Conservation (phyloP, 2,888 invertebrate species). For the Drosophila putrida region DNA sequence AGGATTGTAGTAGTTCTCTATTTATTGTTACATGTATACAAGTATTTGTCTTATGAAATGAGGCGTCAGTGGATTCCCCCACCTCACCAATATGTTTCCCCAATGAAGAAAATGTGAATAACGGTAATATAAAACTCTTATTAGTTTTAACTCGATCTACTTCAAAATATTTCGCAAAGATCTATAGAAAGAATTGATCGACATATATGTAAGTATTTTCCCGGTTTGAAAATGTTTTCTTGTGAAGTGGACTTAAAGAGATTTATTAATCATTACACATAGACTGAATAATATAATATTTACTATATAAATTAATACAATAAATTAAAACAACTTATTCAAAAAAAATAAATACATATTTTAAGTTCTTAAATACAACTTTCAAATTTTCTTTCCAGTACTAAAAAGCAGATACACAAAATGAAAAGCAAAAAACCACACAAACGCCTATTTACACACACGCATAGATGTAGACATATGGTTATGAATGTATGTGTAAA, state of each 20-base stretch:
- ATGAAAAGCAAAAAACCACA: constrained; percentile 34
- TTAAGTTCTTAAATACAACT: not conserved
- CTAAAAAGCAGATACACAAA: constrained; percentile 51
- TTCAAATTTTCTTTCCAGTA: constrained; percentile 29
- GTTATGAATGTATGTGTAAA: constrained; percentile 34
- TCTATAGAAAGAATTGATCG: not conserved
- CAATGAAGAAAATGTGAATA: too few relatives aligned
- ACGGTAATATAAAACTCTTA: not conserved
- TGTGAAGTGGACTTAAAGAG: too few relatives aligned
- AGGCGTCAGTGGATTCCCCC: too few relatives aligned
- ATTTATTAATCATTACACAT: too few relatives aligned
- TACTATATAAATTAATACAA: not conserved
- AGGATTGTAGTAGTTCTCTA: not conserved
- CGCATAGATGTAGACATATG: constrained; percentile 6
- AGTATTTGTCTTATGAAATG: too few relatives aligned
- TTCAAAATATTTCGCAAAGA: not conserved
- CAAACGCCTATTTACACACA: constrained; percentile 31
- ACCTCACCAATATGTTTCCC: too few relatives aligned
- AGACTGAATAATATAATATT: too few relatives aligned
- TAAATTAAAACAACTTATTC: not conserved
- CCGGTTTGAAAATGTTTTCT: too few relatives aligned
- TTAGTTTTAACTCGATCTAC: not conserved
- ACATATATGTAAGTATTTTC: not conserved
- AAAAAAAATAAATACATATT: not conserved
- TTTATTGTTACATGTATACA: not conserved